Evolutionary conservation across 2,113 vertebrate genomes (phyloP).

Genomic region (Paratilapia polleni): DNA sequence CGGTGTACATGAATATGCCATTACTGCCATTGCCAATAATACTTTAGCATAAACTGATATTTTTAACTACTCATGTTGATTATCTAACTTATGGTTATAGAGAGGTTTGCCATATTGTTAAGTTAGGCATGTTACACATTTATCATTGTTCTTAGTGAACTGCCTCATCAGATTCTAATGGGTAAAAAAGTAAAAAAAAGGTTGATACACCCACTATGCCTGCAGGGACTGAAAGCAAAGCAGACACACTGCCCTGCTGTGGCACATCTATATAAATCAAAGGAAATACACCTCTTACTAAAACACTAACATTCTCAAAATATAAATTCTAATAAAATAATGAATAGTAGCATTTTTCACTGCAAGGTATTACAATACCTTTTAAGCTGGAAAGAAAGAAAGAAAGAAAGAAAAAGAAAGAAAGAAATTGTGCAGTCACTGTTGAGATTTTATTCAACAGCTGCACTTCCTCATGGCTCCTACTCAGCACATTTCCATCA

Average conservation of each 20-base stretch:
- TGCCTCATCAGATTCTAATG: background rate
- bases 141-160: background rate
- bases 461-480: slow-evolving; percentile 69
- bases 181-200: background rate
- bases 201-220: background rate
- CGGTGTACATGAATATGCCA: background rate
- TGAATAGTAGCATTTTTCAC: background rate
- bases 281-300: background rate
- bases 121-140: background rate
- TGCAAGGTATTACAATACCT: background rate
- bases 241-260: slow-evolving; percentile 2
- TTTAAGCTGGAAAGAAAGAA: background rate
- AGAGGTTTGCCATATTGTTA: background rate
- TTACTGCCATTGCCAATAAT: background rate
- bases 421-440: slow-evolving; percentile 19
- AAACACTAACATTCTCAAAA: background rate
- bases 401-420: background rate
- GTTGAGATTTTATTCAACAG: slow-evolving; percentile 57
- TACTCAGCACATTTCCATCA: slow-evolving; percentile 74
- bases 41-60: background rate
- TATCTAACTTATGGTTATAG: background rate
- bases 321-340: too few species aligned
- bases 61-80: background rate
- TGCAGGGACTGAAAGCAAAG: background rate
- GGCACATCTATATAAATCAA: background rate